A percentile compares a stretch with the other conserved stretches of the same genome.
Evolutionary conservation across 2,113 vertebrate genomes (phyloP).

Genomic region (Maccullochella peelii): DNA sequence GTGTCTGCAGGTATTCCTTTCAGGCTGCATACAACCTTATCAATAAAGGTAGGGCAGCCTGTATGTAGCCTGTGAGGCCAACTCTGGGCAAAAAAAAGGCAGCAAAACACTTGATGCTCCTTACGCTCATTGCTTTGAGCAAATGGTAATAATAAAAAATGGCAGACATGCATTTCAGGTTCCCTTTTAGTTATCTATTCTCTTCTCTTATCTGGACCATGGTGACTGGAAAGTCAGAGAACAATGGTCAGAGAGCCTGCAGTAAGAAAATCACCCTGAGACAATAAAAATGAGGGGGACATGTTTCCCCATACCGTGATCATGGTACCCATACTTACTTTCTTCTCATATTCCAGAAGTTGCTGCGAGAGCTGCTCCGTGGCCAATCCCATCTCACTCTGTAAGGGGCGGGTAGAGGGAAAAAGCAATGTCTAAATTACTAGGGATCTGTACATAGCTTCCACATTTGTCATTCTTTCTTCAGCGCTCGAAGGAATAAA

Average conservation of each 20-base stretch:
- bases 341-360: constrained; percentile 94
- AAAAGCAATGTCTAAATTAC: neutral
- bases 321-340: constrained; percentile 82
- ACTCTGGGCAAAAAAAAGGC: neutral
- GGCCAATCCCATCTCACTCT: constrained; percentile 99
- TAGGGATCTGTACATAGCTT: neutral
- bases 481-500: neutral
- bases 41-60: neutral
- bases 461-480: neutral
- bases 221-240: neutral
- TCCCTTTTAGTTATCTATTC: neutral
- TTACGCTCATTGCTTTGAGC: neutral
- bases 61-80: neutral
- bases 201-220: neutral
- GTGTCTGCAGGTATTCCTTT: neutral
- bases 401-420: constrained; percentile 20
- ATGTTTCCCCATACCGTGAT: neutral
- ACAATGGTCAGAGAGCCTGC: neutral
- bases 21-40: neutral
- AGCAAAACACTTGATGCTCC: neutral
- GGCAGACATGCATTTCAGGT: neutral
- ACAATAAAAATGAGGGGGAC: neutral
- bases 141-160: neutral
- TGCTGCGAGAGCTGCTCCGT: constrained; percentile 96
- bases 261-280: neutral